Conservation (phyloP, 2,113 vertebrate genomes). For the Syngnathus typhle region DNA sequence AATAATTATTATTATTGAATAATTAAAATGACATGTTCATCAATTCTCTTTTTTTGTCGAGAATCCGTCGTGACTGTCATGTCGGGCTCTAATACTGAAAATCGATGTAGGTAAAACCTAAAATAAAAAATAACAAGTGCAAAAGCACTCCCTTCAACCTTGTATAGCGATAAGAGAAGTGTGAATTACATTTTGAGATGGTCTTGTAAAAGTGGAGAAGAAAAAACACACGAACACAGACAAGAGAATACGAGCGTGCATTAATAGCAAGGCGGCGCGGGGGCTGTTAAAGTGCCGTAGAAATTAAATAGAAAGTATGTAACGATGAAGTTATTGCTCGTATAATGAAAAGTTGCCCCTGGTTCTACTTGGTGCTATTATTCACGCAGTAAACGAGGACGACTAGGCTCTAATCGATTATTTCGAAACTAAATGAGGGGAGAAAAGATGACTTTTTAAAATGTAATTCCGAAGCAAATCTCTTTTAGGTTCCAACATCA, state of each 20-base stretch:
- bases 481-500: neutral
- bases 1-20: too few species aligned
- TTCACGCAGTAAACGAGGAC: neutral
- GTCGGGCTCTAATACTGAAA: neutral
- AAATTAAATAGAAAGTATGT: conserved; percentile 25
- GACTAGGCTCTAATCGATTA: neutral
- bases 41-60: too few species aligned
- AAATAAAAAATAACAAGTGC: neutral
- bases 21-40: too few species aligned
- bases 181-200: neutral
- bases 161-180: neutral
- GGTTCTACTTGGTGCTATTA: neutral
- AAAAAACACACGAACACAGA: neutral
- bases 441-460: neutral
- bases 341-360: conserved; percentile 21
- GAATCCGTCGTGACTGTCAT: neutral
- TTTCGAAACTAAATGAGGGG: neutral
- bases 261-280: neutral
- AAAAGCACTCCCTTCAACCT: neutral
- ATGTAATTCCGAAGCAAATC: neutral
- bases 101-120: neutral
- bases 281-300: conserved; percentile 2
- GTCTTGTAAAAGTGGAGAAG: neutral
- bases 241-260: neutral
- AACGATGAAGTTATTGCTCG: conserved; percentile 3